Conservation (phyloP, 2,797 vertebrate genomes). For the Eidolon dupreanum region DNA sequence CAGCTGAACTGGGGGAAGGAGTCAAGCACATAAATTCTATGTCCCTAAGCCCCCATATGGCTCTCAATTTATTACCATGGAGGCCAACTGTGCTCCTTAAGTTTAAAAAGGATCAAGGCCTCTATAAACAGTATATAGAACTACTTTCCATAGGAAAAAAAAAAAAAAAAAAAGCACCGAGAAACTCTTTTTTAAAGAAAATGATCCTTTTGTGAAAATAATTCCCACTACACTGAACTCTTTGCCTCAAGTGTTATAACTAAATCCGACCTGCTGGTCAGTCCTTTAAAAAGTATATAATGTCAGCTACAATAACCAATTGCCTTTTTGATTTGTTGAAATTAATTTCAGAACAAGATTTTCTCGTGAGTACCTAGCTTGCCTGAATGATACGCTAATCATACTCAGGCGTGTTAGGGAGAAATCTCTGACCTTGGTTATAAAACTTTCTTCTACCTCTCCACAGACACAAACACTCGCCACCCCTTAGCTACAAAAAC, state of each 20-base stretch:
- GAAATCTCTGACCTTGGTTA: not conserved
- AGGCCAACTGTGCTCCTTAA: slow-evolving; percentile 41
- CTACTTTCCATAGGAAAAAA: not conserved
- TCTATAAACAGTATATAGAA: slow-evolving; percentile 66
- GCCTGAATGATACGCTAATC: not conserved
- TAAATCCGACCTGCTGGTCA: slow-evolving; percentile 32
- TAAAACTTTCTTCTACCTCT: not conserved
- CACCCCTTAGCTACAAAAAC: not conserved
- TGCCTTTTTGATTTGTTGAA: slow-evolving; percentile 21
- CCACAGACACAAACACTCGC: not conserved
- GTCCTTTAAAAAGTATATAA: not conserved
- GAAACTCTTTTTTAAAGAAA: not conserved
- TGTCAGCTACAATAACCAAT: not conserved
- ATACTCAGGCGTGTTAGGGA: not conserved
- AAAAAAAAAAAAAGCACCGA: not conserved
- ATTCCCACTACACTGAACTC: not conserved
- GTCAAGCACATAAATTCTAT: slow-evolving; percentile 49
- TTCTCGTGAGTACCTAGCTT: not conserved
- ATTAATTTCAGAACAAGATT: slow-evolving; percentile 44
- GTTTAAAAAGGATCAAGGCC: slow-evolving; percentile 74
- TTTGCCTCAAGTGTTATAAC: slow-evolving; percentile 6
- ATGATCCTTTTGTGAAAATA: slow-evolving; percentile 51
- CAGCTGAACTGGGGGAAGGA: not conserved
- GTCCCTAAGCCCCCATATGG: slow-evolving; percentile 51
- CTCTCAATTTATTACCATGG: slow-evolving; percentile 52